These are phyloP conservation scores for Natrix natrix DNA, from an alignment of 2,797 vertebrate species.

Conservation along the genomic window DNA sequence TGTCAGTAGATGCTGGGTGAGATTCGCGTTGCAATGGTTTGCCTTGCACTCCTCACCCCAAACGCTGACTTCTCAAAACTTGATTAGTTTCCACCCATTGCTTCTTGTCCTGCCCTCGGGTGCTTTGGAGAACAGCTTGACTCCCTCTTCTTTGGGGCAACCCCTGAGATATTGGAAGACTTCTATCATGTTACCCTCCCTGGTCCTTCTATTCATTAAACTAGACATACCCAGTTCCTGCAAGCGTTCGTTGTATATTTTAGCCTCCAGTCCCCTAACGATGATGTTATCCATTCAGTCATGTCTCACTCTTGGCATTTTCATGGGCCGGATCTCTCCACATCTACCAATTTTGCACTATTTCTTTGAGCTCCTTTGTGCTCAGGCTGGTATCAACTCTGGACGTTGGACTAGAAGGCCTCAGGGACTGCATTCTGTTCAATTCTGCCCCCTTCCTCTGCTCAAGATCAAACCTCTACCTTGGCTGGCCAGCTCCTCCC, in stretches of 20 bases:
- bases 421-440: not conserved
- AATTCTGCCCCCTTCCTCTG: slow-evolving; percentile 36
- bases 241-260: too few species aligned
- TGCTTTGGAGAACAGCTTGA: too few species aligned
- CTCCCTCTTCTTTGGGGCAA: too few species aligned
- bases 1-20: not conserved
- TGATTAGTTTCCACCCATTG: too few species aligned
- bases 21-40: not conserved
- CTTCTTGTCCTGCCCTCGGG: too few species aligned
- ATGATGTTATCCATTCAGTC: too few species aligned
- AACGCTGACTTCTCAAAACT: too few species aligned
- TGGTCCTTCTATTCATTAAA: too few species aligned
- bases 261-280: too few species aligned
- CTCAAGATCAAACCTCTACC: slow-evolving; percentile 55
- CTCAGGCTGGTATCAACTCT: not conserved
- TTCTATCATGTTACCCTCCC: too few species aligned
- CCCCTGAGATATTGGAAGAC: too few species aligned
- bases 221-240: too few species aligned
- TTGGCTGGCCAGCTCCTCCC: slow-evolving; percentile 42
- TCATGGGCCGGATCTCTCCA: not conserved
- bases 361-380: not conserved
- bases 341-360: not conserved
- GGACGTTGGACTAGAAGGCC: not conserved
- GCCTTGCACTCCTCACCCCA: not conserved
- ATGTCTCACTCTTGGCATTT: not conserved